Conservation (phyloP, 2,797 vertebrate genomes). For the Hydrophis major region DNA sequence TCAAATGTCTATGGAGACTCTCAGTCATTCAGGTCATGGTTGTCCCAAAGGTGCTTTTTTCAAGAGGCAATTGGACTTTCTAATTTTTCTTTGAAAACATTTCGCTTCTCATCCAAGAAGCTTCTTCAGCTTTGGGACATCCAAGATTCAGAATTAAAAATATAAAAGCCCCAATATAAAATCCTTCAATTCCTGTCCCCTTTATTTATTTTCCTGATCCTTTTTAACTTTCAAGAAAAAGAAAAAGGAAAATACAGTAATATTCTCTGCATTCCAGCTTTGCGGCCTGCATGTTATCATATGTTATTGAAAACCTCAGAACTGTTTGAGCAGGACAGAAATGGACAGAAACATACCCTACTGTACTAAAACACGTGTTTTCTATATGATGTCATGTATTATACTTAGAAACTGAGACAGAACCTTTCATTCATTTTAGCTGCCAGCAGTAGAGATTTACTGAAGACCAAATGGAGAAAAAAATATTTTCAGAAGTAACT, state of each 20-base stretch:
- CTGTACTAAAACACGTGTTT: not conserved
- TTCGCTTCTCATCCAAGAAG: too few relatives aligned
- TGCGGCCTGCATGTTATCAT: not conserved
- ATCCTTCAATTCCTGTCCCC: not conserved
- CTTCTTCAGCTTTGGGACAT: too few relatives aligned
- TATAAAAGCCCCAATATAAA: not conserved
- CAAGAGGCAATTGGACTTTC: too few relatives aligned
- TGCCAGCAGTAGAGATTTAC: not conserved
- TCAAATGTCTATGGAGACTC: not conserved
- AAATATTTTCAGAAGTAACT: not conserved
- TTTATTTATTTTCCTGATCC: not conserved
- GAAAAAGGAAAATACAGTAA: not conserved
- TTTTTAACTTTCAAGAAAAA: not conserved
- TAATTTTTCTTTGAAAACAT: too few relatives aligned
- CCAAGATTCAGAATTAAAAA: not conserved
- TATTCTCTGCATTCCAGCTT: not conserved
- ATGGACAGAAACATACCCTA: not conserved
- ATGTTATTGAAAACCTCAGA: not conserved
- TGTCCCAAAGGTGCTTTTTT: too few relatives aligned
- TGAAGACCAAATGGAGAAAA: not conserved
- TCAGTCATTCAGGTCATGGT: too few relatives aligned
- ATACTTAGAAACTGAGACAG: not conserved
- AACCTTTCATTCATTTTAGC: not conserved
- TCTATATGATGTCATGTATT: not conserved
- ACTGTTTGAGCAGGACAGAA: not conserved